Evolutionary conservation across 2,888 invertebrate genomes (phyloP).

Genomic region (Aphidoletes aphidimyza): DNA sequence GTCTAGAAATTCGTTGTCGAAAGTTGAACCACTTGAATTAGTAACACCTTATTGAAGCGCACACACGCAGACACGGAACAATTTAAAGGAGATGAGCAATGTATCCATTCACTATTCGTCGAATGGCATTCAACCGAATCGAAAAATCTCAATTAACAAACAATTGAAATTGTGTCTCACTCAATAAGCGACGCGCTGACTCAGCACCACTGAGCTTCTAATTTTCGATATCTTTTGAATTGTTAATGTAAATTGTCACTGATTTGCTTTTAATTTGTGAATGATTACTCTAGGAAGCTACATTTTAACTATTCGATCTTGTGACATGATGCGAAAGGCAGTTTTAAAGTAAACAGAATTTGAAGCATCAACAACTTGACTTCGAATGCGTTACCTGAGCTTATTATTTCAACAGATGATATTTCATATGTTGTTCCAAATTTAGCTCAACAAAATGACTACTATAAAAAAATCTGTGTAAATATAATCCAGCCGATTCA

Average conservation of each 20-base stretch:
- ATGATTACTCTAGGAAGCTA: neutral
- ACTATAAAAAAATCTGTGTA: neutral
- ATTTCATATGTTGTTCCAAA: too few species aligned
- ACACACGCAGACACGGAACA: too few species aligned
- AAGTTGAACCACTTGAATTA: neutral
- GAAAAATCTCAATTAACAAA: neutral
- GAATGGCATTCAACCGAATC: conserved; percentile 1
- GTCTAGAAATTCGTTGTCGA: neutral
- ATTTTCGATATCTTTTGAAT: neutral
- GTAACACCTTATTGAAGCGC: too few species aligned
- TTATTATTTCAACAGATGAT: too few species aligned
- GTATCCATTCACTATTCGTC: too few species aligned
- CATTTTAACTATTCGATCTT: neutral
- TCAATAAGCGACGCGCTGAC: neutral
- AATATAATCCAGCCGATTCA: neutral
- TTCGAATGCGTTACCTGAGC: too few species aligned
- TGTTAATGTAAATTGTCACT: neutral
- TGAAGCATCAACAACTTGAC: too few species aligned
- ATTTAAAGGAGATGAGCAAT: too few species aligned
- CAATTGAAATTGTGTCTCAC: neutral
- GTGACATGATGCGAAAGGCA: neutral
- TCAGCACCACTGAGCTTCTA: too few species aligned
- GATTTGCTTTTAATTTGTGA: conserved; percentile 9
- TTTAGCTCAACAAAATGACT: too few species aligned
- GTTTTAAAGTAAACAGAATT: too few species aligned